A percentile compares a stretch with the other conserved stretches of the same genome.
Evolutionary conservation across 2,888 invertebrate species (phyloP).

Genomic region (Zele albiditarsus): DNA sequence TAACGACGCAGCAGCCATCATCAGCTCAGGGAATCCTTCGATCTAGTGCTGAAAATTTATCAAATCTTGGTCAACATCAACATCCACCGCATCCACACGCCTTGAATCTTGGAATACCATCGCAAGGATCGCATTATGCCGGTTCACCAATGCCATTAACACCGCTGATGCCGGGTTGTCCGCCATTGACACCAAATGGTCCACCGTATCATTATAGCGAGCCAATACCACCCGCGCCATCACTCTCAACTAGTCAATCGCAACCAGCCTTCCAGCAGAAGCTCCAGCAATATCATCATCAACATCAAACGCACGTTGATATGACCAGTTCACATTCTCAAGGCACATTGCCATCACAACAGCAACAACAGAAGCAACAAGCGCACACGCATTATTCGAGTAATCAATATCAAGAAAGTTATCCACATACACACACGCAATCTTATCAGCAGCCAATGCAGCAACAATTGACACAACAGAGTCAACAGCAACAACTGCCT

Average conservation of each 20-base stretch:
- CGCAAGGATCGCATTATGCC: constrained; percentile 67
- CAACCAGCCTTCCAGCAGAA: constrained; percentile 70
- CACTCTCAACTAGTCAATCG: constrained; percentile 68
- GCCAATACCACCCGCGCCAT: constrained; percentile 74
- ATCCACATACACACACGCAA: constrained; percentile 72
- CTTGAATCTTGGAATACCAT: constrained; percentile 66
- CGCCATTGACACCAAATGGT: constrained; percentile 69
- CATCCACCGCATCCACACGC: constrained; percentile 69
- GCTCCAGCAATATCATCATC: constrained; percentile 65
- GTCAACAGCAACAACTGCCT: constrained; percentile 61
- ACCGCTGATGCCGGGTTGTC: constrained; percentile 71
- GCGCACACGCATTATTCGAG: constrained; percentile 68
- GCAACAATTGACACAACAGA: constrained; percentile 64
- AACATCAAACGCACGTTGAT: constrained; percentile 71
- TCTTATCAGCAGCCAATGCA: constrained; percentile 72
- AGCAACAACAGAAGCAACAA: constrained; percentile 62
- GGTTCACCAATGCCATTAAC: constrained; percentile 71
- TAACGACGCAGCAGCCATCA: constrained; percentile 70
- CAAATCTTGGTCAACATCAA: constrained; percentile 64
- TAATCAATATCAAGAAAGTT: constrained; percentile 74
- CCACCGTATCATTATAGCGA: constrained; percentile 77
- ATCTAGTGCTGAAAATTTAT: constrained; percentile 70
- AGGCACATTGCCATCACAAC: constrained; percentile 61
- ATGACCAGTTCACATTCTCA: constrained; percentile 66
- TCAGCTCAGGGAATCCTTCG: constrained; percentile 64